Base-by-base conservation (phyloP, 1,140 invertebrate genomes). In the Drosophila rufa region DNA sequence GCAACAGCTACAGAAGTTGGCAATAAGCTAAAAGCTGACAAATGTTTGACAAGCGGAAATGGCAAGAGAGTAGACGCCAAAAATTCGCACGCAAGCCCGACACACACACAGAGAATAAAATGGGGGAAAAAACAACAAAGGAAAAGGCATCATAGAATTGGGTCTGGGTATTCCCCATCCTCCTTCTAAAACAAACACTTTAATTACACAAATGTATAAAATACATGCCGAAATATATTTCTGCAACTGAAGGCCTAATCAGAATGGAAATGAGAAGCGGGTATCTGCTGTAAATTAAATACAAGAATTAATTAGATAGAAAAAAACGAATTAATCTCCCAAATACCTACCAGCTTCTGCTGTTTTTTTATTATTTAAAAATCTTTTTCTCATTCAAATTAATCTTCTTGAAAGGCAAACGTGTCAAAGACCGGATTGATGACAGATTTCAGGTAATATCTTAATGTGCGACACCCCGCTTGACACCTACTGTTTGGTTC, bases 1-100 rank as follows among this genome's bases (percentile, higher is more conserved):
- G 50, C 48, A 50, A 48, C 46, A 19, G 66, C 38, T 30, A 59
- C 51, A 59, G 56, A 77, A 75, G 69, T 86, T 86, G 83, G 83
- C 67, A 80, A 86, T 87, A 89, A 87, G 84, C 84, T 89, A 87
- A 87, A 84, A 87, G 84, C 84, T 82, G 68, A 87, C 84, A 89
- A 89, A 87, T 89, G 84, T 87, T 83, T 87, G 84, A 87, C 84
- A 87, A 89, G 84, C 84, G 84, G 84, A 87, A 87, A 84, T 87
- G 80, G 79, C 80, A 82, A 62, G 48, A 42, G 70, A 75, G 55
- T 75, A 67, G 65, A 55, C 57, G 68, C 36, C 33, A 51, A 75
- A 67, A 61, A 43, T 53, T 66, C 56, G 64, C 53, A 42, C 46
- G 36, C 65, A 47, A 46, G 19, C 25, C 33, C 22, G 19, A 22